These are phyloP conservation scores for Phyllostomus hastatus DNA, from an alignment of 2,113 vertebrate species.

Conservation along the genomic window DNA sequence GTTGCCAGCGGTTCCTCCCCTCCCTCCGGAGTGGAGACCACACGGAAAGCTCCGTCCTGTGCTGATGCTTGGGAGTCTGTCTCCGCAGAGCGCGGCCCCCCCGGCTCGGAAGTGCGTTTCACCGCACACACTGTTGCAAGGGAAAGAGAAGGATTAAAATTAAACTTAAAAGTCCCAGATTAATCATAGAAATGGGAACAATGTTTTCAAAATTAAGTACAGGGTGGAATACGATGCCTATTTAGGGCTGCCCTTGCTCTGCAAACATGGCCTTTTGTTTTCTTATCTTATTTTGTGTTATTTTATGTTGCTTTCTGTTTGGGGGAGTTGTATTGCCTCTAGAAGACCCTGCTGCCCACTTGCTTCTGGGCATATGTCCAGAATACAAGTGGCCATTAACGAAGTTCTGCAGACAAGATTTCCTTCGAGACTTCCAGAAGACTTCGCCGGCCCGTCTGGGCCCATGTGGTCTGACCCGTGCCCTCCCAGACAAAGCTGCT, in stretches of 20 bases:
- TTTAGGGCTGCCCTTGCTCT: slow-evolving; percentile 42
- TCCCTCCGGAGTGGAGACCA: slow-evolving; percentile 71
- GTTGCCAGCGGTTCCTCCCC: slow-evolving; percentile 67
- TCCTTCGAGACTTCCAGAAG: slow-evolving; percentile 26
- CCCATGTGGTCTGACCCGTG: slow-evolving; percentile 16
- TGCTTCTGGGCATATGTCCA: slow-evolving; percentile 56
- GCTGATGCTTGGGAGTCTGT: slow-evolving; percentile 78
- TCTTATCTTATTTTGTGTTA: neutral
- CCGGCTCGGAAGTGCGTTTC: slow-evolving; percentile 60
- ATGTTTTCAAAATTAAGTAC: slow-evolving; percentile 49
- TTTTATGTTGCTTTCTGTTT: slow-evolving; percentile 38
- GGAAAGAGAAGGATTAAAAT: slow-evolving; percentile 73
- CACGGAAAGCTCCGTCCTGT: slow-evolving; percentile 67
- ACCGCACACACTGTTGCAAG: slow-evolving; percentile 58
- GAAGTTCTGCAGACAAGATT: slow-evolving; percentile 57
- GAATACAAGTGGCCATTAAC: slow-evolving; percentile 60
- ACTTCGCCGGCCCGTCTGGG: slow-evolving; percentile 23
- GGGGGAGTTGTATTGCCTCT: slow-evolving; percentile 14
- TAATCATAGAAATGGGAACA: slow-evolving; percentile 55
- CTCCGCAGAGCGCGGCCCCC: slow-evolving; percentile 75
- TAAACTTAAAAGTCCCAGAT: slow-evolving; percentile 51
- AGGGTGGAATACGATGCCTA: slow-evolving; percentile 2
- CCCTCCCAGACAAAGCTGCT: slow-evolving; percentile 45
- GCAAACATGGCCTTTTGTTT: slow-evolving; percentile 6
- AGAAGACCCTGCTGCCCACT: slow-evolving; percentile 38